phyloP scores from a whole-genome alignment of 1,140 invertebrate species.

The Tetragnatha versicolor region DNA sequence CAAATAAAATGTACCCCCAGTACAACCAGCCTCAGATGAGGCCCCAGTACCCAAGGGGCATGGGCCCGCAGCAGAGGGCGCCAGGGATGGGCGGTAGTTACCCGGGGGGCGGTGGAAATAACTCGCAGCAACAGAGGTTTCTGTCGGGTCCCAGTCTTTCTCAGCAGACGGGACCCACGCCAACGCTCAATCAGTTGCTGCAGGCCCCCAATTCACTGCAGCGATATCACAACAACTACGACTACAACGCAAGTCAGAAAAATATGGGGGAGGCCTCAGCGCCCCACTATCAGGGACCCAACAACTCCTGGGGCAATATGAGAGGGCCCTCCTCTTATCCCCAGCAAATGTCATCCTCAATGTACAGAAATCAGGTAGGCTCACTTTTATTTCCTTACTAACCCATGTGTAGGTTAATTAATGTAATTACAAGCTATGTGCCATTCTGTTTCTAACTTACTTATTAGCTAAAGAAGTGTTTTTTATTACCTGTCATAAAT shows the following conservation, averaged over 20 bases:
- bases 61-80: slow-evolving; percentile 24
- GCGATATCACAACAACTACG: slow-evolving; percentile 62
- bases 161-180: slow-evolving; percentile 80
- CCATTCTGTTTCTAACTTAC: neutral
- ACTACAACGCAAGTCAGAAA: slow-evolving; percentile 37
- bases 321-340: slow-evolving; percentile 21
- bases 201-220: slow-evolving; percentile 76
- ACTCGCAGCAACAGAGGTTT: slow-evolving; percentile 66
- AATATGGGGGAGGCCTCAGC: slow-evolving; percentile 33
- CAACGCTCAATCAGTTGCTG: slow-evolving; percentile 87
- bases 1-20: slow-evolving; percentile 47
- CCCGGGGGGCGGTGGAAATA: slow-evolving; percentile 27
- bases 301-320: slow-evolving; percentile 41
- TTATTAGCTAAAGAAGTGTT: too few species aligned
- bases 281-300: slow-evolving; percentile 42
- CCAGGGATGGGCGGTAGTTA: neutral
- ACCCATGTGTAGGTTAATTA: neutral
- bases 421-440: neutral
- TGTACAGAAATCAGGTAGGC: slow-evolving; percentile 54
- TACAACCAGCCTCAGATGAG: slow-evolving; percentile 48
- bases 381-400: neutral
- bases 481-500: too few species aligned
- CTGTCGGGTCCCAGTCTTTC: slow-evolving; percentile 73
- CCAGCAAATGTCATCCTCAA: slow-evolving; percentile 46
- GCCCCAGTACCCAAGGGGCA: slow-evolving; percentile 14